Conservation (phyloP, 2,888 invertebrate species). For the Machimus atricapillus region DNA sequence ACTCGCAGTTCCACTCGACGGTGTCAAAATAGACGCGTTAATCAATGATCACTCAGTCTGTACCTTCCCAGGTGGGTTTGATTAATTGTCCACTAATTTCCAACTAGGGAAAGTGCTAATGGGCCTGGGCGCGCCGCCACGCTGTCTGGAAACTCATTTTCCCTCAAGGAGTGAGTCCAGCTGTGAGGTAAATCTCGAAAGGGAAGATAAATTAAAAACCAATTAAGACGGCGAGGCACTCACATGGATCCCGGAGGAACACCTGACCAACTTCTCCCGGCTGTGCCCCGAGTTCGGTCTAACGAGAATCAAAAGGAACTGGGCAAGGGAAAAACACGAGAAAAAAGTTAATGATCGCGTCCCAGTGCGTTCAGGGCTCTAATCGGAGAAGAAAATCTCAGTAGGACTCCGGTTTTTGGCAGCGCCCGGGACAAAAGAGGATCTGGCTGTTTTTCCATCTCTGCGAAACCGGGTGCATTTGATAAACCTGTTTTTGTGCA, state of each 20-base stretch:
- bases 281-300: neutral
- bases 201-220: conserved; percentile 38
- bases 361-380: neutral
- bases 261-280: neutral
- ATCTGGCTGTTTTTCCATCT: neutral
- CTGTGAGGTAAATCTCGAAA: conserved; percentile 25
- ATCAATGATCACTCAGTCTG: neutral
- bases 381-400: neutral
- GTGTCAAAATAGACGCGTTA: conserved; percentile 40
- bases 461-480: neutral
- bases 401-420: neutral
- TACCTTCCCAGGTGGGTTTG: neutral
- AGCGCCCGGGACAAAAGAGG: neutral
- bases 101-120: neutral
- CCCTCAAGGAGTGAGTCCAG: neutral
- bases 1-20: conserved; percentile 21
- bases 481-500: conserved; percentile 34
- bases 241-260: neutral
- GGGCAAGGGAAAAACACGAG: neutral
- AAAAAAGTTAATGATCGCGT: neutral
- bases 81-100: conserved; percentile 24
- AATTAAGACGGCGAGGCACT: conserved; percentile 16
- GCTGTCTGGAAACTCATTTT: conserved; percentile 22
- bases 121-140: conserved; percentile 18
- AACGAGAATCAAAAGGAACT: neutral